phyloP scores from a whole-genome alignment of 2,888 invertebrate species.

The Troglohyphantes excavatus region DNA sequence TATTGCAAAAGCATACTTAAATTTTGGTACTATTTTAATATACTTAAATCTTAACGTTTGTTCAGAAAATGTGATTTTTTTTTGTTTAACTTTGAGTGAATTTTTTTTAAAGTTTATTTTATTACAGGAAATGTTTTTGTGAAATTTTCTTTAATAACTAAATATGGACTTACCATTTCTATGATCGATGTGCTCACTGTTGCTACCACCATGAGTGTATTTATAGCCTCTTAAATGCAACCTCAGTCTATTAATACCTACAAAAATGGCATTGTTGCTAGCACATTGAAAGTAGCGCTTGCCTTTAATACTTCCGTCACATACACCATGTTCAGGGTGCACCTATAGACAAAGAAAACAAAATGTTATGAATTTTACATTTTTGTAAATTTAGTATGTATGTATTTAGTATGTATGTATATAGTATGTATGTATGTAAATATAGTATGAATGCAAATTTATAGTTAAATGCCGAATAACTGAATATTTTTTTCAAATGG shows the following conservation, averaged over 20 bases:
- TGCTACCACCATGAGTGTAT: slow-evolving; percentile 65
- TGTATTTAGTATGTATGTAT: neutral
- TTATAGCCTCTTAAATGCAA: slow-evolving; percentile 71
- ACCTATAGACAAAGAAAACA: slow-evolving; percentile 37
- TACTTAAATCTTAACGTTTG: no score
- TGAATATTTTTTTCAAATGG: no score
- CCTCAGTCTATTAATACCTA: slow-evolving; percentile 75
- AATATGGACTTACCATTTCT: slow-evolving; percentile 32
- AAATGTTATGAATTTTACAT: neutral
- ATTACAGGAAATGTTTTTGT: no score
- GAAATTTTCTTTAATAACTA: no score
- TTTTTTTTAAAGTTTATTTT: no score
- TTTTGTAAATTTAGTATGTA: neutral
- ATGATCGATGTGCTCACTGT: slow-evolving; percentile 49
- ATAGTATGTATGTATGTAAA: neutral
- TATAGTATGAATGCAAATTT: neutral
- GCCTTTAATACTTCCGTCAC: slow-evolving; percentile 78
- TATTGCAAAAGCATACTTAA: no score
- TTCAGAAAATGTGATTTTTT: no score
- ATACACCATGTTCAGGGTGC: slow-evolving; percentile 76
- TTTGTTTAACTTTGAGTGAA: no score
- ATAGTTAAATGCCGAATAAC: neutral
- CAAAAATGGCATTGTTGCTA: slow-evolving; percentile 77
- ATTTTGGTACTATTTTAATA: no score
- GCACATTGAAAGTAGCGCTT: slow-evolving; percentile 77